phyloP scores from a whole-genome alignment of 1,140 invertebrate species.

The Physella acuta region DNA sequence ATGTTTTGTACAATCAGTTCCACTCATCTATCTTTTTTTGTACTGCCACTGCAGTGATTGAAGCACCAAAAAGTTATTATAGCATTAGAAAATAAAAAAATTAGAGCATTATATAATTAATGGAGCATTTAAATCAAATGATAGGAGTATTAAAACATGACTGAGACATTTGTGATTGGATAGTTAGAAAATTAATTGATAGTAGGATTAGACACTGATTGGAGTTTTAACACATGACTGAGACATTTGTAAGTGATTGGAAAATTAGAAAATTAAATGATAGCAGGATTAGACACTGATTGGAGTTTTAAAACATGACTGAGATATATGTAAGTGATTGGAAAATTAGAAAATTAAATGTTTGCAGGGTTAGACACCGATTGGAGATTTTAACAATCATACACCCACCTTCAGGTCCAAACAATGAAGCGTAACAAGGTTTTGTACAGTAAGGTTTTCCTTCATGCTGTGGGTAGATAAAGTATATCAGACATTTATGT shows the following conservation, averaged over 20 bases:
- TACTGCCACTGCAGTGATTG: too few species aligned
- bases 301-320: not conserved
- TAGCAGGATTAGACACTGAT: not conserved
- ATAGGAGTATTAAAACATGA: not conserved
- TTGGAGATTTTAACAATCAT: not conserved
- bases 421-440: not conserved
- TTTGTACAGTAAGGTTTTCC: conserved; percentile 9
- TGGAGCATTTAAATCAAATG: too few species aligned
- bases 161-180: not conserved
- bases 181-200: not conserved
- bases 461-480: not conserved
- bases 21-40: too few species aligned
- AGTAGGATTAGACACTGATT: not conserved
- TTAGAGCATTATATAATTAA: not conserved
- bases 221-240: not conserved
- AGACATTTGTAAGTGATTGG: not conserved
- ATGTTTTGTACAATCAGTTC: too few species aligned
- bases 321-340: not conserved
- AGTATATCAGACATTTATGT: too few species aligned
- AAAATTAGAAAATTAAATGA: not conserved
- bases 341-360: not conserved
- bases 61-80: not conserved
- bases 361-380: not conserved
- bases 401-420: conserved; percentile 15
- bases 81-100: not conserved